phyloP scores from a whole-genome alignment of 2,797 vertebrate species.

The Gila robusta region DNA sequence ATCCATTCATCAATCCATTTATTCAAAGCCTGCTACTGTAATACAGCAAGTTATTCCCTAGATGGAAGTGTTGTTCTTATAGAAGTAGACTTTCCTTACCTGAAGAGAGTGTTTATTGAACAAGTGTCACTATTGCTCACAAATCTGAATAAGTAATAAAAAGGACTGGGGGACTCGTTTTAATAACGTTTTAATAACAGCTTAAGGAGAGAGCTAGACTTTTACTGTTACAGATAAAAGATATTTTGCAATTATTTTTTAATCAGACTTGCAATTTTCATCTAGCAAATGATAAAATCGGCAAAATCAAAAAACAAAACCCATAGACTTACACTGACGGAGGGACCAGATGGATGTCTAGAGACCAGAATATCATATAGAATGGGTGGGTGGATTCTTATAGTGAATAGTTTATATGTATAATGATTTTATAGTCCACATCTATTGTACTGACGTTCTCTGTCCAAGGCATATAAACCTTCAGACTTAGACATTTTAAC shows the following conservation, averaged over 20 bases:
- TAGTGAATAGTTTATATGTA: not conserved
- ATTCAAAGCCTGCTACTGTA: not conserved
- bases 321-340: not conserved
- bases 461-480: not conserved
- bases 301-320: not conserved
- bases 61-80: not conserved
- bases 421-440: not conserved
- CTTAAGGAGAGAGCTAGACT: not conserved
- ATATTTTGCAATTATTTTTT: not conserved
- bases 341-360: not conserved
- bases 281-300: not conserved
- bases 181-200: not conserved
- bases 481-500: not conserved
- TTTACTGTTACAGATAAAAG: not conserved
- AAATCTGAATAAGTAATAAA: not conserved
- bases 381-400: not conserved
- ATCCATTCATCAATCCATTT: not conserved
- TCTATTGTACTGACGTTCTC: not conserved
- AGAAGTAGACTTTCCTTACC: not conserved
- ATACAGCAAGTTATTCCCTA: not conserved
- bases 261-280: not conserved
- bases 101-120: not conserved
- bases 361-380: not conserved
- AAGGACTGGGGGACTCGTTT: not conserved
- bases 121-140: not conserved